Percentiles rank a stretch among this genome's conserved stretches.
Evolutionary conservation across 1,140 invertebrate genomes (phyloP).

Genomic region (Oedothorax gibbosus): DNA sequence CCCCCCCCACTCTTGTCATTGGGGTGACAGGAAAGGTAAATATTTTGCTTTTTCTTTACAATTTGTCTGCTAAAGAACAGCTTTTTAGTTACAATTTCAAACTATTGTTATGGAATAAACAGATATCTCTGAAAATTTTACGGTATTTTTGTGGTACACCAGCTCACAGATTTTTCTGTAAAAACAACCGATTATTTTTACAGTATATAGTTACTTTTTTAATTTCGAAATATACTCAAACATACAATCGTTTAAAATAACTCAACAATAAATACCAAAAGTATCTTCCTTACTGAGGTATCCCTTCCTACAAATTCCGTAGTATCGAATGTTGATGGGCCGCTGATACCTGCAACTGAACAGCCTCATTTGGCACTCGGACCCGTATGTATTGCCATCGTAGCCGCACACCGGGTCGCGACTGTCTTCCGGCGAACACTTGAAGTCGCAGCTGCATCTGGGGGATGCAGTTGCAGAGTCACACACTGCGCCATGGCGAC

Average conservation of each 20-base stretch:
- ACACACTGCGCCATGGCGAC: slow-evolving; percentile 86
- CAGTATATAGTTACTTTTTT: too few relatives aligned
- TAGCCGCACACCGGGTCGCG: slow-evolving; percentile 79
- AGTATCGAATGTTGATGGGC: slow-evolving; percentile 82
- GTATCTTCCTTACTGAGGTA: slow-evolving; percentile 26
- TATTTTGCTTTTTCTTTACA: too few relatives aligned
- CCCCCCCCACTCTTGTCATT: too few relatives aligned
- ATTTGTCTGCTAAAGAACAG: too few relatives aligned
- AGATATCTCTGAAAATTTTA: too few relatives aligned
- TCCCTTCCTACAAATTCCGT: slow-evolving; percentile 73
- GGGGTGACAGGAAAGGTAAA: too few relatives aligned
- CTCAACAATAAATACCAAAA: background rate
- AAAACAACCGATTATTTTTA: too few relatives aligned
- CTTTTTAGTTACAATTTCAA: too few relatives aligned
- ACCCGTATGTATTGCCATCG: slow-evolving; percentile 84
- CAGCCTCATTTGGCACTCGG: slow-evolving; percentile 79
- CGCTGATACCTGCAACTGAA: slow-evolving; percentile 85
- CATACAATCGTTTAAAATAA: background rate
- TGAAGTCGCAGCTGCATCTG: slow-evolving; percentile 71
- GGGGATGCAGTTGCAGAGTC: slow-evolving; percentile 76
- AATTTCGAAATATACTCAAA: too few relatives aligned
- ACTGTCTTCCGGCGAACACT: slow-evolving; percentile 65
- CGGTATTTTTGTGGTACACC: too few relatives aligned
- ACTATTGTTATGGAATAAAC: too few relatives aligned
- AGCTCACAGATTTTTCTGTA: too few relatives aligned